These are phyloP conservation scores for Graphium colonna DNA, from an alignment of 2,888 invertebrate genomes.

Conservation along the genomic window DNA sequence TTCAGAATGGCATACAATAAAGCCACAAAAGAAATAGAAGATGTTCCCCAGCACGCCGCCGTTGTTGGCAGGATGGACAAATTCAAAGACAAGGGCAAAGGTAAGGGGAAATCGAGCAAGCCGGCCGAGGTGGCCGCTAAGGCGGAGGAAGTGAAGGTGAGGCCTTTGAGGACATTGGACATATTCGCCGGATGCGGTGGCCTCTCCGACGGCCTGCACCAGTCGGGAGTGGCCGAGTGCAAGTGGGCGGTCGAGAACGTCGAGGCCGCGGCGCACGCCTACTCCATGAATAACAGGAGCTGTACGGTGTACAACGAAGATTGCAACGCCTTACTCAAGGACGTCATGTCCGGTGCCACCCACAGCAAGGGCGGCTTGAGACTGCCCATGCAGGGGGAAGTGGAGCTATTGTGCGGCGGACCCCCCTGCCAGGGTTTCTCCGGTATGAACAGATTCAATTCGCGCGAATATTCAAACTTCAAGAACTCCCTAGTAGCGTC, in stretches of 20 bases:
- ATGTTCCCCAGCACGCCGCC: constrained; percentile 81
- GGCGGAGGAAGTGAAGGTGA: constrained; percentile 49
- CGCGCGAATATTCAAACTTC: constrained; percentile 89
- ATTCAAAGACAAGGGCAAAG: constrained; percentile 84
- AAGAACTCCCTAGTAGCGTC: constrained; percentile 92
- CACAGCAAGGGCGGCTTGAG: constrained; percentile 72
- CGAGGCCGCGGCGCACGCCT: constrained; percentile 88
- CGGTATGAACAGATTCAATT: constrained; percentile 93
- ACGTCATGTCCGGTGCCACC: constrained; percentile 82
- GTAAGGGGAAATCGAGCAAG: constrained; percentile 82
- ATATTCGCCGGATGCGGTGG: constrained; percentile 94
- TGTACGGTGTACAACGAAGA: constrained; percentile 90
- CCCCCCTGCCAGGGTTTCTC: constrained; percentile 95
- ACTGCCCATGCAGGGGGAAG: constrained; percentile 88
- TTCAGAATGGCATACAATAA: constrained; percentile 85
- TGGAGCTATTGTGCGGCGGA: constrained; percentile 91
- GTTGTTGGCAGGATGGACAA: constrained; percentile 81
- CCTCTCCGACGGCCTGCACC: constrained; percentile 86
- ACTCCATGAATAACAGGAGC: constrained; percentile 85
- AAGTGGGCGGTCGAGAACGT: constrained; percentile 92
- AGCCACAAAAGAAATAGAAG: constrained; percentile 73
- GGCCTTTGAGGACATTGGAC: constrained; percentile 84
- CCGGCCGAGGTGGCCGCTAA: constrained; percentile 38
- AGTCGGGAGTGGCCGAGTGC: constrained; percentile 84
- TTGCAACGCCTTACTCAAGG: constrained; percentile 85